Evolutionary conservation across 1,140 invertebrate species (phyloP), one percentile per base, ranked within the genome.

Genomic region (Galleria mellonella): DNA sequence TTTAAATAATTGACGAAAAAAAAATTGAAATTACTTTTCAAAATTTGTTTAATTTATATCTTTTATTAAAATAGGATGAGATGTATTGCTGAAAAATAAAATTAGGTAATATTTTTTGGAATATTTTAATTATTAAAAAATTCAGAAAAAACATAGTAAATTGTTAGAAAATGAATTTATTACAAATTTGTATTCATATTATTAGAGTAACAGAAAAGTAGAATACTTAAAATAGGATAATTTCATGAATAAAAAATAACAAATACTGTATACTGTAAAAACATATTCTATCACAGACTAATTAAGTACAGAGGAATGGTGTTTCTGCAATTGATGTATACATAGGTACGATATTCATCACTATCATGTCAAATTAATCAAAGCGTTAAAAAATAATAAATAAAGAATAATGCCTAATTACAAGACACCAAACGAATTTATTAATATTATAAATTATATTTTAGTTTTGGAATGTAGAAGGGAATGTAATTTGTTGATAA

Each of bases 401-500:
- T 23, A 3, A 23, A 23, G 6, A 23, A 23, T 23, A 3, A 23
- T 23, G 17, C 2, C 17, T 3, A 6, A 23, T 6, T 3, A 2
- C 2, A 2, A 23, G 2, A 23, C 17, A 23, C 2, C 6, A 3
- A 23, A 23, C 17, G 17, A 23, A 23, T 23, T 23, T 23, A 3
- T 23, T 23, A 23, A 23, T 3, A 23, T 23, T 23, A 23, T 6
- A 23, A 23, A 23, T 23, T 23, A 3, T n/a, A 17, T 13, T 32
- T 40, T 11, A 3, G 37, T 39, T 41, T 51, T 59, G 67, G 69
- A 78, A 76, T 75, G 69, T 67, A 53, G 56, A 40, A 71, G 72
- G 76, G 74, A 83, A 81, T 81, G 71, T 63, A 64, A 82, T 77
- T 83, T 81, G 76, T 74, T 83, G 75, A 72, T 83, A 83, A 83